phyloP scores from a whole-genome alignment of 2,888 invertebrate genomes.

The Piscicola geometra region DNA sequence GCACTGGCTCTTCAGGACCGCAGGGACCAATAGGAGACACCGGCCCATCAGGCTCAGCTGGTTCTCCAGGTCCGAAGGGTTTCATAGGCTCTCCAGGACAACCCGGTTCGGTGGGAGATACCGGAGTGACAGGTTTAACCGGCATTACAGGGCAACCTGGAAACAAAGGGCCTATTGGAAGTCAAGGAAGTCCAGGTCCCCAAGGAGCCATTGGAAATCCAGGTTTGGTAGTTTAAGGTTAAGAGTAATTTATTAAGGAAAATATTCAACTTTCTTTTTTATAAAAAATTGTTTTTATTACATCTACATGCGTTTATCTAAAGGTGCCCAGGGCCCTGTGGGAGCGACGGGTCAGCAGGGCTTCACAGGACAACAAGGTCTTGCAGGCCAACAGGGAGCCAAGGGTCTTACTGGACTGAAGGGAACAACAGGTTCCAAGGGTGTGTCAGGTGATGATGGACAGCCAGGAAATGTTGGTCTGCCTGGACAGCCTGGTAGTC shows the following conservation, averaged over 20 bases:
- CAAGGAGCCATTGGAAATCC: slow-evolving; percentile 22
- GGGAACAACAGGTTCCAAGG: slow-evolving; percentile 24
- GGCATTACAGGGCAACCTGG: slow-evolving; percentile 22
- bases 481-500: slow-evolving; percentile 8
- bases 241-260: neutral
- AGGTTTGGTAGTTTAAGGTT: slow-evolving; percentile 6
- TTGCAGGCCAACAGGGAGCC: neutral
- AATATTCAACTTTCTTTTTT: neutral
- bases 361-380: slow-evolving; percentile 6
- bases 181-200: slow-evolving; percentile 26
- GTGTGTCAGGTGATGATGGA: slow-evolving; percentile 2
- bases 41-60: slow-evolving; percentile 25
- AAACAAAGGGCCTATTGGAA: slow-evolving; percentile 26
- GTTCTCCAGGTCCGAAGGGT: slow-evolving; percentile 13
- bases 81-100: neutral
- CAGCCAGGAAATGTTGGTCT: slow-evolving; percentile 7
- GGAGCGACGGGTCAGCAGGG: slow-evolving; percentile 11
- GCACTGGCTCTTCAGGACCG: slow-evolving; percentile 8
- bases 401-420: neutral
- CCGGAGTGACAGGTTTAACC: slow-evolving; percentile 1
- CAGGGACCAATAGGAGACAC: neutral
- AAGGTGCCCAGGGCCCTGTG: neutral
- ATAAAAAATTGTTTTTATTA: slow-evolving; percentile 10
- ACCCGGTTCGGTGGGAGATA: slow-evolving; percentile 21
- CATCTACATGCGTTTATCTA: neutral